Evolutionary conservation across 2,113 vertebrate genomes (phyloP), one percentile per base, ranked within the genome.

Genomic region (Zosterops borbonicus): DNA sequence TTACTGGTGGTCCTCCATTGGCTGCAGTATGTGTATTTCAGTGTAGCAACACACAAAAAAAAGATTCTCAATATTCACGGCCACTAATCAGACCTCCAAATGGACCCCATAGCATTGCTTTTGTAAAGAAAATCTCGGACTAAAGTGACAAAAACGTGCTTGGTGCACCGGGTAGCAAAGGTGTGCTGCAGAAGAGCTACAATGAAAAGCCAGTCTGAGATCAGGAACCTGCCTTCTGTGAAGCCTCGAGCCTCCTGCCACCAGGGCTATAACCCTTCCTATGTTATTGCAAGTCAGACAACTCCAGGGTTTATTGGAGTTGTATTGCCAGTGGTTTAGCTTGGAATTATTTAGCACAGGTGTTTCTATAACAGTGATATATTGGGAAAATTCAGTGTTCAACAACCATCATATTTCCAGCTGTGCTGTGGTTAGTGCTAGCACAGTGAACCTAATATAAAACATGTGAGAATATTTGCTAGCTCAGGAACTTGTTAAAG

Each of bases 361-460:
- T 97, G 96, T 94, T 96, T 95, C 95, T 96, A 29, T 94, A 95
- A 90, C 82, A 94, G 82, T 95, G 95, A 96, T 96, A 96, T 96
- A 95, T 94, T 95, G 94, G 85, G 87, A 91, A 96, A 96, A 96
- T 88, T 92, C 82, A 47, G 63, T 94, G 91, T 91, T 96, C 94
- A 94, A 87, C 93, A 94, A 77, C 85, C 95, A 87, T 96, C 93
- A 18, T 95, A 94, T 94, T 96, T 96, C 94, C 96, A 96, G 94
- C 96, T 97, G 96, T 90, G 93, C 94, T 94, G 88, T 85, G 93
- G 87, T 96, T 96, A 90, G 50, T 88, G 79, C 85, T 92, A 74
- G 85, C 77, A 83, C 82, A 77, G 87, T 90, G 90, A 83, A 74
- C 27, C 79, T 97, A 95, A 95, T 96, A 74, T 83, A 91, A 96